Conservation (phyloP, 2,797 vertebrate genomes). For the Halcyon chelicuti region DNA sequence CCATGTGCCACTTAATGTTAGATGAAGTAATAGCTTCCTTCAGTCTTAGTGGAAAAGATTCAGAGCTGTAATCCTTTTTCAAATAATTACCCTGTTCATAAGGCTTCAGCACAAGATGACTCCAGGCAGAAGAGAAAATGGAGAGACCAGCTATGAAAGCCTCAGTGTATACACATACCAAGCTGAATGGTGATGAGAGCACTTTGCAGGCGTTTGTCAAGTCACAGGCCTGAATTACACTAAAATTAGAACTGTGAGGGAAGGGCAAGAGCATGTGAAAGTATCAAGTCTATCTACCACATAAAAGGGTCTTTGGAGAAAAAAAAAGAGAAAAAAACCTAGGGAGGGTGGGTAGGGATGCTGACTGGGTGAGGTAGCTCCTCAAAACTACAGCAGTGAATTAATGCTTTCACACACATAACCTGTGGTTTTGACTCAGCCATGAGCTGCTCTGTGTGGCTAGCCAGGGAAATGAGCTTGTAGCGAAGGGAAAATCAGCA, state of each 20-base stretch:
- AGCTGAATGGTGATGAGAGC: background rate
- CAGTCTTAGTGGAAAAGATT: slow-evolving; percentile 24
- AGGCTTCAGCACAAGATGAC: background rate
- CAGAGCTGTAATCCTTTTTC: slow-evolving; percentile 47
- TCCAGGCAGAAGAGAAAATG: background rate
- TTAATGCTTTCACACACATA: background rate
- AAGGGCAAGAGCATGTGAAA: background rate
- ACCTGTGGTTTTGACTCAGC: background rate
- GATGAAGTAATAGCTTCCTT: slow-evolving; percentile 42
- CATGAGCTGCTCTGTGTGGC: background rate
- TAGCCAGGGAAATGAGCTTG: background rate
- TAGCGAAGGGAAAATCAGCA: background rate
- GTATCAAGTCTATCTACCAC: background rate
- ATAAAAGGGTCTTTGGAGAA: background rate
- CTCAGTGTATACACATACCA: background rate
- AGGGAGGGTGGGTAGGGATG: background rate
- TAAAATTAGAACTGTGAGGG: background rate
- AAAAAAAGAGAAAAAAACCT: background rate
- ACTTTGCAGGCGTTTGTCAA: background rate
- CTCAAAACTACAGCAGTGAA: background rate
- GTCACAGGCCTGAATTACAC: background rate
- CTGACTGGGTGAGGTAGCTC: background rate
- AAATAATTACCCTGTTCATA: slow-evolving; percentile 38
- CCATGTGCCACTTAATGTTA: background rate
- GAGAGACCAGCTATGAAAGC: background rate